Percentiles rank a stretch among this genome's conserved stretches.
phyloP scores from a whole-genome alignment of 2,113 vertebrate genomes.

The Tychaedon coryphoeus region DNA sequence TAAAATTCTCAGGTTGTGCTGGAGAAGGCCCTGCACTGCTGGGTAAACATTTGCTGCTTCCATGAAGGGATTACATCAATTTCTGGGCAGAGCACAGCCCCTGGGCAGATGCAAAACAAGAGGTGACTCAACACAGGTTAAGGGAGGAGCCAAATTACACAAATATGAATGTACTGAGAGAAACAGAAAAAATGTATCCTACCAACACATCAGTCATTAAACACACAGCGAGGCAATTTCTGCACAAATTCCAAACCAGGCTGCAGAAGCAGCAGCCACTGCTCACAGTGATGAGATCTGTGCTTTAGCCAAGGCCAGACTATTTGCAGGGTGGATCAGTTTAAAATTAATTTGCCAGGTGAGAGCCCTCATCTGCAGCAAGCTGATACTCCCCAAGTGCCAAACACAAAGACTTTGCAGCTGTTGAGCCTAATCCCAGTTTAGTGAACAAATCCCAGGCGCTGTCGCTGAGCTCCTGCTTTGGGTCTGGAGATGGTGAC shows the following conservation, averaged over 20 bases:
- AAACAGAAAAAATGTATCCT: neutral
- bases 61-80: neutral
- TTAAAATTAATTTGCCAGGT: conserved; percentile 55
- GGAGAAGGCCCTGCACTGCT: neutral
- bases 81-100: neutral
- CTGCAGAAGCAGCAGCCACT: neutral
- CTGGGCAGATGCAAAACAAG: neutral
- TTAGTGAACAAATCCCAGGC: neutral
- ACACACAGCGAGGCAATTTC: neutral
- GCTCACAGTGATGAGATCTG: neutral
- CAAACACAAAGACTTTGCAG: neutral
- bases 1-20: neutral
- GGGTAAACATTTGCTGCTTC: neutral
- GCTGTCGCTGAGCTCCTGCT: neutral
- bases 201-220: conserved; percentile 23
- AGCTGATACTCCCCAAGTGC: neutral
- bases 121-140: neutral
- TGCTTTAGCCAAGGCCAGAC: neutral
- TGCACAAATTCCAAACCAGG: neutral
- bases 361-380: conserved; percentile 16
- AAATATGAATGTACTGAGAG: neutral
- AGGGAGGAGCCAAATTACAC: conserved; percentile 7
- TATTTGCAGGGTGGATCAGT: neutral
- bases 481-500: neutral
- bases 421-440: neutral